A percentile compares a stretch with the other conserved stretches of the same genome.
phyloP scores from a whole-genome alignment of 2,888 invertebrate genomes.

The Hoplodrina blanda region DNA sequence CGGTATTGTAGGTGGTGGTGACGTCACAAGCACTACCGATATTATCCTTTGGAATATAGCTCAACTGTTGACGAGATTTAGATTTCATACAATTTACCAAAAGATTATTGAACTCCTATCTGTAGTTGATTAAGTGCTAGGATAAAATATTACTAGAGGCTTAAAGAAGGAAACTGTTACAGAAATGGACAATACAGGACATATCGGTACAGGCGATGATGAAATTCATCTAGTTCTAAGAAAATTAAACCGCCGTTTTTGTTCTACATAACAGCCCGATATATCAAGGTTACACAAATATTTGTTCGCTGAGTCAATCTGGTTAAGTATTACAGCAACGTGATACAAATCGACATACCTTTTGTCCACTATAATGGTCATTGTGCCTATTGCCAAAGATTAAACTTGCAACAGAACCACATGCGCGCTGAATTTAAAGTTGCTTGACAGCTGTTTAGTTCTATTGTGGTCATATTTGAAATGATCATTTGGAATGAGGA shows the following conservation, averaged over 20 bases:
- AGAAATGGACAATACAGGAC: too few species aligned
- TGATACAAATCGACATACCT: constrained; percentile 74
- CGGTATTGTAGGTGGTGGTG: constrained; percentile 23
- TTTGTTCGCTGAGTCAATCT: constrained; percentile 76
- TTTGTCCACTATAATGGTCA: constrained; percentile 71
- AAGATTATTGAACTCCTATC: too few species aligned
- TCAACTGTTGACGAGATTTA: background rate
- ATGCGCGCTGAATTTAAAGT: constrained; percentile 61
- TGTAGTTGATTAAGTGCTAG: too few species aligned
- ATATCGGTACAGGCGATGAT: constrained; percentile 6
- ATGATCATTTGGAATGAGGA: background rate
- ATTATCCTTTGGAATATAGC: background rate
- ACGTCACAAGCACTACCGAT: constrained; percentile 2
- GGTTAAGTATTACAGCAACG: constrained; percentile 76
- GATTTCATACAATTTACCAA: background rate
- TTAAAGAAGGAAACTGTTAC: too few species aligned
- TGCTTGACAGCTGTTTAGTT: constrained; percentile 46
- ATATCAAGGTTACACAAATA: constrained; percentile 75
- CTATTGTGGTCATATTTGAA: constrained; percentile 17
- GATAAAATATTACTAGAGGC: background rate
- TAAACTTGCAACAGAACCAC: constrained; percentile 63
- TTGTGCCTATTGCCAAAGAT: constrained; percentile 71
- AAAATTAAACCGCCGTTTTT: constrained; percentile 9
- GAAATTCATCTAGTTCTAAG: background rate
- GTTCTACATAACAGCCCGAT: constrained; percentile 23